Evolutionary conservation across 2,113 vertebrate genomes (phyloP).

Genomic region (Vanacampus margaritifer): DNA sequence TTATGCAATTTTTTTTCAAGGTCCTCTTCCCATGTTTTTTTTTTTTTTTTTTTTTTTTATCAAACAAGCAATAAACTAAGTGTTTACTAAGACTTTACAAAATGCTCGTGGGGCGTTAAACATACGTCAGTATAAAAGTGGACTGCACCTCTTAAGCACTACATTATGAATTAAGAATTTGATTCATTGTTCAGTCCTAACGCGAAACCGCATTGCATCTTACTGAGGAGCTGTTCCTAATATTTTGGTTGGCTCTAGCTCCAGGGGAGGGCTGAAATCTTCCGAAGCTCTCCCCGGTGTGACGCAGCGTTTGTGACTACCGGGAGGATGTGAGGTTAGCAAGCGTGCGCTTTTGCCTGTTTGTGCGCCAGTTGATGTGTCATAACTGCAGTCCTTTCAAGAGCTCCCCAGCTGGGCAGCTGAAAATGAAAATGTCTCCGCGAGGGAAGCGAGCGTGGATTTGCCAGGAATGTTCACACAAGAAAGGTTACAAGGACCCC

Average conservation of each 20-base stretch:
- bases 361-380: constrained; percentile 34
- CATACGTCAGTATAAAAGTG: no score
- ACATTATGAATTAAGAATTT: no score
- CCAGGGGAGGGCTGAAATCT: not conserved
- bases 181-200: no score
- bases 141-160: no score
- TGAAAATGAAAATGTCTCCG: constrained; percentile 34
- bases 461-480: constrained; percentile 57
- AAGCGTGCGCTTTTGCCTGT: constrained; percentile 22
- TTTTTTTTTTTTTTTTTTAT: no score
- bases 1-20: no score
- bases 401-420: constrained; percentile 32
- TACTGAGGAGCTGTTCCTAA: not conserved
- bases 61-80: no score
- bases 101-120: no score
- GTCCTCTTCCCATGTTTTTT: no score
- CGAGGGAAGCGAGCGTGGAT: constrained; percentile 32
- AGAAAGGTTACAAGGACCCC: constrained; percentile 48
- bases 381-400: constrained; percentile 37
- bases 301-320: not conserved
- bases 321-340: not conserved
- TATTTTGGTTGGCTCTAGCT: not conserved
- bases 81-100: no score
- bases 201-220: not conserved
- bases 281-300: not conserved